phyloP scores from a whole-genome alignment of 2,113 vertebrate species.

The Macquaria australasica region DNA sequence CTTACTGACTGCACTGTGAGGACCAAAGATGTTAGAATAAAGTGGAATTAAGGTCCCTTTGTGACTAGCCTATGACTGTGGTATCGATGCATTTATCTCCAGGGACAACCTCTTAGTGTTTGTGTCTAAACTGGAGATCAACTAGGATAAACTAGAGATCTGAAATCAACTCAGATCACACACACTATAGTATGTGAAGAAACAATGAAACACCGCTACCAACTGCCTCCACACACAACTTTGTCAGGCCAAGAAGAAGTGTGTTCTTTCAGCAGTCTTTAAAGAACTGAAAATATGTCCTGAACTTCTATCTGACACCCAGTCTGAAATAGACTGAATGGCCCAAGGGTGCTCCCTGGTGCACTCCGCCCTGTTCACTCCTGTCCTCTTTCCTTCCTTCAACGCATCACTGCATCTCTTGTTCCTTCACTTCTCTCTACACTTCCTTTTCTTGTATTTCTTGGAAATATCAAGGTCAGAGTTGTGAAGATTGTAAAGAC shows the following conservation, averaged over 20 bases:
- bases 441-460: background rate
- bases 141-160: slow-evolving; percentile 23
- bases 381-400: slow-evolving; percentile 61
- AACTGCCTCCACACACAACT: background rate
- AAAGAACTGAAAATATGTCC: slow-evolving; percentile 54
- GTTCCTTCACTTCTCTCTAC: slow-evolving; percentile 6
- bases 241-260: background rate
- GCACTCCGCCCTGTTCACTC: slow-evolving; percentile 48
- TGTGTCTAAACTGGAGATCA: slow-evolving; percentile 20
- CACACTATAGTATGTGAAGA: slow-evolving; percentile 7
- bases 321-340: slow-evolving; percentile 65
- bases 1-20: slow-evolving; percentile 6
- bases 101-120: slow-evolving; percentile 19
- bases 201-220: background rate
- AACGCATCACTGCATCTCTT: slow-evolving; percentile 20
- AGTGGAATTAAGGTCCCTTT: slow-evolving; percentile 57
- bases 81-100: slow-evolving; percentile 39
- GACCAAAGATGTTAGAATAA: slow-evolving; percentile 57
- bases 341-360: slow-evolving; percentile 61
- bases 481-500: background rate
- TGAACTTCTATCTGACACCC: slow-evolving; percentile 66
- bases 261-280: background rate
- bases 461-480: background rate
- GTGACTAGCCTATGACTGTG: slow-evolving; percentile 28
- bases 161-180: slow-evolving; percentile 19